These are phyloP conservation scores for Melanotaenia nigrans DNA, from an alignment of 2,797 vertebrate species.

Conservation along the genomic window DNA sequence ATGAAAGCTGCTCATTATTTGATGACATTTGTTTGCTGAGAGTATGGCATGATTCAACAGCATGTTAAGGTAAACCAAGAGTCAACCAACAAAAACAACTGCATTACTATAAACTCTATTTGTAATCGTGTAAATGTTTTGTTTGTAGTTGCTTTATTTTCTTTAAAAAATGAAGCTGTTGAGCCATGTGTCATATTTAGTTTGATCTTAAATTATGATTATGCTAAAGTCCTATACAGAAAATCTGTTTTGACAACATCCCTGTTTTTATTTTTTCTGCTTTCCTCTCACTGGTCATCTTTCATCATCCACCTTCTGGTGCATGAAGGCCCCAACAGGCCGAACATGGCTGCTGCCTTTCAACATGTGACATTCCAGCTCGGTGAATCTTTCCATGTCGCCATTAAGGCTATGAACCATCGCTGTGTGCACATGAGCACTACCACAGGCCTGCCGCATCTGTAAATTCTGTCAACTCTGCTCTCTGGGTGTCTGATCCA, in stretches of 20 bases:
- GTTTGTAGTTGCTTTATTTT: conserved; percentile 6
- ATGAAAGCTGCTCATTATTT: not conserved
- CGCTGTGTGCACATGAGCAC: conserved; percentile 48
- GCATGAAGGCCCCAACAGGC: conserved; percentile 40
- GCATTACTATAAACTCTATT: conserved; percentile 3
- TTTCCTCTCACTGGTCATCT: conserved; percentile 28
- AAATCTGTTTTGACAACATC: conserved; percentile 4
- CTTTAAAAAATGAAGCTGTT: not conserved
- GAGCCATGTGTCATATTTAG: conserved; percentile 2
- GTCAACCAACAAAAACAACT: not conserved
- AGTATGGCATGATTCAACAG: not conserved
- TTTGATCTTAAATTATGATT: conserved; percentile 11
- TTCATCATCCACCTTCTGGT: conserved; percentile 19
- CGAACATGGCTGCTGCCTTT: conserved; percentile 53
- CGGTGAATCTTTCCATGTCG: conserved; percentile 58
- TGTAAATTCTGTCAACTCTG: conserved; percentile 67
- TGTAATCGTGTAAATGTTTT: not conserved
- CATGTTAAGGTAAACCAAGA: not conserved
- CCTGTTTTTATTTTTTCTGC: conserved; percentile 3
- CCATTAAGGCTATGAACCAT: conserved; percentile 61
- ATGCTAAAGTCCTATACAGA: not conserved
- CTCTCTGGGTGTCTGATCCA: conserved; percentile 49
- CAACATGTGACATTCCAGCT: conserved; percentile 69
- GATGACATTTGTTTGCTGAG: not conserved
- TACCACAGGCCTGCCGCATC: conserved; percentile 60